These are phyloP conservation scores for Macropodus opercularis DNA, from an alignment of 2,797 vertebrate genomes.

Conservation along the genomic window DNA sequence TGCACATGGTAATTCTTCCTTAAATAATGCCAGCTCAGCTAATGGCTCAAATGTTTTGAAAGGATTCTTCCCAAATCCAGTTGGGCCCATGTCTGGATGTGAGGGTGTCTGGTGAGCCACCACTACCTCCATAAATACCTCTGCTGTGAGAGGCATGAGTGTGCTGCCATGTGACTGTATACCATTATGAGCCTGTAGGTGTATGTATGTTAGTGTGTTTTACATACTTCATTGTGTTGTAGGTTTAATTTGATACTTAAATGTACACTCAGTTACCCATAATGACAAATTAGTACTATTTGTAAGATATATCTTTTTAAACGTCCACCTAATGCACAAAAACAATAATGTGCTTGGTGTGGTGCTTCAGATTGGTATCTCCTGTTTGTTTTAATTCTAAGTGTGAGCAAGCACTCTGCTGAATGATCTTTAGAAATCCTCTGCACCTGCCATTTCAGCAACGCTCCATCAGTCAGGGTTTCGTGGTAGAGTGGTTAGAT, in stretches of 20 bases:
- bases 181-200: conserved; percentile 4
- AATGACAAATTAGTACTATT: neutral
- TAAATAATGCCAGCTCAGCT: conserved; percentile 26
- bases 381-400: too few relatives aligned
- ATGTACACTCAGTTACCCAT: neutral
- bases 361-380: neutral
- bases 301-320: too few relatives aligned
- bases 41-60: conserved; percentile 30
- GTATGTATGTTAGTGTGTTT: neutral
- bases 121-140: conserved; percentile 23
- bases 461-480: neutral
- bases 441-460: neutral
- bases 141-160: conserved; percentile 38
- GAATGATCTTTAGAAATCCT: neutral
- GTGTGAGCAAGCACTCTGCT: too few relatives aligned
- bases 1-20: conserved; percentile 3
- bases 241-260: neutral
- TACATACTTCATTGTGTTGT: neutral
- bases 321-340: neutral
- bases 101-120: conserved; percentile 38
- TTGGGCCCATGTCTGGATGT: conserved; percentile 40
- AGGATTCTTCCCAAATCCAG: conserved; percentile 26
- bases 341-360: neutral
- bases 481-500: neutral
- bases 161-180: conserved; percentile 32